Conservation (phyloP, 1,140 invertebrate genomes). For the Carposina sasakii region DNA sequence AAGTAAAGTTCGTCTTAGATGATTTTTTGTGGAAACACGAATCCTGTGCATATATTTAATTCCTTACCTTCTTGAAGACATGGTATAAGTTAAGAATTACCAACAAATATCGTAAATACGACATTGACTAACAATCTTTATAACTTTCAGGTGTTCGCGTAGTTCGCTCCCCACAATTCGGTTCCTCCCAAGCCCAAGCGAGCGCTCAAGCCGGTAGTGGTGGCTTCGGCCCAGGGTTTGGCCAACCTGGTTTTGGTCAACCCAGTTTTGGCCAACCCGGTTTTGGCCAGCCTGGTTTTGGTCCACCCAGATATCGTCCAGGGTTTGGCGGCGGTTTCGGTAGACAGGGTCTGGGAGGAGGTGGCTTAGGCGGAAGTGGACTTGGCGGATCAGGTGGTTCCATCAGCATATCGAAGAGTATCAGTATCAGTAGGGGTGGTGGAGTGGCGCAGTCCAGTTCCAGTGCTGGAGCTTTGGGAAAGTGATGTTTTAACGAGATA, state of each 20-base stretch:
- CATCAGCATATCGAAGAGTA: conserved; percentile 39
- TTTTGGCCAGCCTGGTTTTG: conserved; percentile 8
- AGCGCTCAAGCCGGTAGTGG: conserved; percentile 25
- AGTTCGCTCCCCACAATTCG: too few relatives aligned
- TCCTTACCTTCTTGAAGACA: too few relatives aligned
- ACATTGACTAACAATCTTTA: too few relatives aligned
- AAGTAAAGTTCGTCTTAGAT: too few relatives aligned
- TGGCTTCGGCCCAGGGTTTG: conserved; percentile 7
- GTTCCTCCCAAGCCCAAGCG: too few relatives aligned
- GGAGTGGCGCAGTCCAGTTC: conserved; percentile 26
- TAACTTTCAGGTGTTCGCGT: conserved; percentile 23
- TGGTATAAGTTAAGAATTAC: too few relatives aligned
- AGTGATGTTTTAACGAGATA: too few relatives aligned
- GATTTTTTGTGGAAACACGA: too few relatives aligned
- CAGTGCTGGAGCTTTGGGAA: conserved; percentile 11
- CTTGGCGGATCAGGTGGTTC: conserved; percentile 8
- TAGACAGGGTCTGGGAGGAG: not conserved
- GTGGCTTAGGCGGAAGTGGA: not conserved
- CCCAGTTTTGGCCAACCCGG: conserved; percentile 7
- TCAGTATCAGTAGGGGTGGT: conserved; percentile 32
- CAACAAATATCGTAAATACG: too few relatives aligned
- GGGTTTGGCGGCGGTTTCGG: not conserved
- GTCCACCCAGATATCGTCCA: too few relatives aligned
- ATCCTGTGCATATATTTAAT: too few relatives aligned
- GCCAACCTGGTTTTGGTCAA: conserved; percentile 12